Evolutionary conservation across 1,140 invertebrate species (phyloP), one percentile per base, ranked within the genome.

Genomic region (Orchesella cincta): DNA sequence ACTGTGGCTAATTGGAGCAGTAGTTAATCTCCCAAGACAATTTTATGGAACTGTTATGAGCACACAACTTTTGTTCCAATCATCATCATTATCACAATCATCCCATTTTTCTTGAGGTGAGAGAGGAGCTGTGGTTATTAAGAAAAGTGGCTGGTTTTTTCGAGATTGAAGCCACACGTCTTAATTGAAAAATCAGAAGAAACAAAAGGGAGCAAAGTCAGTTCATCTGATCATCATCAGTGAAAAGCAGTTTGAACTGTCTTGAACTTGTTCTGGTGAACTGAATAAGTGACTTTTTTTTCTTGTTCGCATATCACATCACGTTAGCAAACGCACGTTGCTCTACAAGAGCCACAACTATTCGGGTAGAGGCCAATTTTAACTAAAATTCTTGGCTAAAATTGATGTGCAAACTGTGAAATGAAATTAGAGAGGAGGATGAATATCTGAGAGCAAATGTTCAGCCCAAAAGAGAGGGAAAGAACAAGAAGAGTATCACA

Each of bases 361-460:
- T n/a, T n/a, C n/a, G n/a, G n/a, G n/a, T n/a, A n/a, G n/a, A n/a
- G n/a, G n/a, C n/a, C n/a, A n/a, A n/a, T n/a, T 46, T 12, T 46
- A 46, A 46, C 39, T 46, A 12, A 46, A 20, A 12, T 46, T 57
- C 26, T 57, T 57, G 8, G n/a, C n/a, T n/a, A n/a, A 46, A 67
- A 67, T 67, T 67, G 62, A 67, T 67, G 62, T 67, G 62, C 62
- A 67, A 67, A 67, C 62, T 67, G 62, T 67, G 62, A 67, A 67
- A 67, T 67, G 62, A 67, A 67, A 67, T 67, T 67, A 67, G 28
- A 67, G n/a, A n/a, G n/a, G n/a, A n/a, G n/a, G n/a, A n/a, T n/a
- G n/a, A n/a, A n/a, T n/a, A n/a, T n/a, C n/a, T n/a, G n/a, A n/a
- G n/a, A n/a, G n/a, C n/a, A n/a, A n/a, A n/a, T n/a, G n/a, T n/a